phyloP scores from a whole-genome alignment of 2,113 vertebrate genomes.

The Plestiodon gilberti region DNA sequence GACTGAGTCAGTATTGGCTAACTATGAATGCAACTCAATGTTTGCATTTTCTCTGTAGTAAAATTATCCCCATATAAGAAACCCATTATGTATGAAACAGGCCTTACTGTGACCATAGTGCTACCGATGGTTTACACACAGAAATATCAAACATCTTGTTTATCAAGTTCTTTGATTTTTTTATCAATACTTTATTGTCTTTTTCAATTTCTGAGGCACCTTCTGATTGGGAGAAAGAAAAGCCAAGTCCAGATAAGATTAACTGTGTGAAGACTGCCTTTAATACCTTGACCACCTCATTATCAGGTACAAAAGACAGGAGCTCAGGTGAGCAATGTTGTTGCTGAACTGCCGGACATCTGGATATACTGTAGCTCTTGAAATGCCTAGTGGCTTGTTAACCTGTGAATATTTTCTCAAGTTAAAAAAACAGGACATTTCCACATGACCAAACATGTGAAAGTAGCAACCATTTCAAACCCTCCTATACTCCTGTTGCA shows the following conservation, averaged over 20 bases:
- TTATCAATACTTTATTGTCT: constrained; percentile 7
- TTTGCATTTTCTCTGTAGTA: not conserved
- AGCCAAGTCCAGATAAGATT: constrained; percentile 23
- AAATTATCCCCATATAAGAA: not conserved
- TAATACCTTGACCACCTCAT: not conserved
- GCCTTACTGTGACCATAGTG: not conserved
- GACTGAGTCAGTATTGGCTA: too few relatives aligned
- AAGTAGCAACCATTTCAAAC: not conserved
- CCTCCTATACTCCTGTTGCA: not conserved
- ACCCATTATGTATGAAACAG: not conserved
- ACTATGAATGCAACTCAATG: not conserved
- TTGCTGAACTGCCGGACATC: not conserved
- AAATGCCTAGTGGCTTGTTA: constrained; percentile 10
- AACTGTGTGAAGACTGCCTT: constrained; percentile 29
- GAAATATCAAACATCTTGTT: not conserved
- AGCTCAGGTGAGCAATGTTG: constrained; percentile 64
- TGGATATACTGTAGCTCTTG: not conserved
- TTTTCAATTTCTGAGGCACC: constrained; percentile 1
- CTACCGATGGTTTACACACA: not conserved
- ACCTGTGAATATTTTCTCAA: constrained; percentile 27
- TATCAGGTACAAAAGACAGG: not conserved
- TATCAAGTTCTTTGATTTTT: not conserved
- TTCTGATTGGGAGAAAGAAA: not conserved
- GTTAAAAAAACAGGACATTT: constrained; percentile 4
- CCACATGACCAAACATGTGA: not conserved